phyloP scores from a whole-genome alignment of 2,888 invertebrate genomes.

The Euproctis similis region DNA sequence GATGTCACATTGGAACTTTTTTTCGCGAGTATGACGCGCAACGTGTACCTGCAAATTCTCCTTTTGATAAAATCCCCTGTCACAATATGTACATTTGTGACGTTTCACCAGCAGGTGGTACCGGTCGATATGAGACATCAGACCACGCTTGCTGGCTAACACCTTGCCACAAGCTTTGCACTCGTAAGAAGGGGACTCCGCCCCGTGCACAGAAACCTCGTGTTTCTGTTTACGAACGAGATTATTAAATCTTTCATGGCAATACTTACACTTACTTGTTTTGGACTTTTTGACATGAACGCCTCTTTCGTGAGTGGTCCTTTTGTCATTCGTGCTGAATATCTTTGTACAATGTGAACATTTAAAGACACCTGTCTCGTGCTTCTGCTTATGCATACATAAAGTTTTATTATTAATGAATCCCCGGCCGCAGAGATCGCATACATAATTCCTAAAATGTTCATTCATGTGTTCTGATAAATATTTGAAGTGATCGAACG shows the following conservation, averaged over 20 bases:
- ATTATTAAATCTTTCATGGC: conserved; percentile 34
- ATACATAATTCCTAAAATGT: conserved; percentile 47
- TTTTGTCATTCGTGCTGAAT: conserved; percentile 39
- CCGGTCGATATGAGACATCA: conserved; percentile 37
- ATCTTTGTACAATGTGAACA: conserved; percentile 45
- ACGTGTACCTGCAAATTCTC: conserved; percentile 30
- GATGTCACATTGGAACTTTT: conserved; percentile 23
- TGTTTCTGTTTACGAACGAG: conserved; percentile 23
- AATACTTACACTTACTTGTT: conserved; percentile 35
- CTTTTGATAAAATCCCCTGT: conserved; percentile 53
- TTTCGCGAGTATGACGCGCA: conserved; percentile 24
- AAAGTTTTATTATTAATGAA: conserved; percentile 30
- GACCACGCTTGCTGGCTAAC: conserved; percentile 25
- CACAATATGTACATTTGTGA: conserved; percentile 58
- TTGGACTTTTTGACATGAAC: conserved; percentile 30
- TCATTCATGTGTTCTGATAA: conserved; percentile 45
- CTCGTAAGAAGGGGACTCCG: conserved; percentile 16
- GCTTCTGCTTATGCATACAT: conserved; percentile 19
- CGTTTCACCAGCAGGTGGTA: conserved; percentile 47
- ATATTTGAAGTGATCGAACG: conserved; percentile 39
- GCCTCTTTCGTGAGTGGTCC: conserved; percentile 41
- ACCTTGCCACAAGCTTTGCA: conserved; percentile 36
- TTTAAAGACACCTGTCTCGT: conserved; percentile 18
- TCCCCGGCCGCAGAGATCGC: conserved; percentile 32
- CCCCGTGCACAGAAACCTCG: conserved; percentile 32